Evolutionary conservation across 2,888 invertebrate species (phyloP), one percentile per base, ranked within the genome.

Genomic region (Trissolcus japonicus): DNA sequence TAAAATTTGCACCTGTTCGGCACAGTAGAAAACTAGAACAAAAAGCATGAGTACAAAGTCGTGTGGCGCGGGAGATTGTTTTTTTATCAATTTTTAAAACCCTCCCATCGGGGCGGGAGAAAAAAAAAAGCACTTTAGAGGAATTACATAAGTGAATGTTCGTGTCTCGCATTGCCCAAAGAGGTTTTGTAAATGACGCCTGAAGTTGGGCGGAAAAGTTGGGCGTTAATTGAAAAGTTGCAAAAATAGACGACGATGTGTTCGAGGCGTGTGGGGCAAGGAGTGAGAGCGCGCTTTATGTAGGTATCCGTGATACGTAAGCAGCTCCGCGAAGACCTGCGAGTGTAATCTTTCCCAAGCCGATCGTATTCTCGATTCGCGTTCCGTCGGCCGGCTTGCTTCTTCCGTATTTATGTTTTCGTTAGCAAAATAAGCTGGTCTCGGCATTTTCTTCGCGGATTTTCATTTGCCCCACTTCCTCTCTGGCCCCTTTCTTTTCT

Each of bases 291-390:
- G 46, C 51, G 48, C 46, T 53, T 63, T 62, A 57, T 56, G 76
- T 55, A 60, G 51, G 69, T 62, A 65, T 65, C 71, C 66, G 57
- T 60, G 74, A 67, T 76, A 77, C 72, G 61, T 81, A 82, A 84
- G 81, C 80, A 77, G 79, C 80, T 82, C 76, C 62, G 65, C 54
- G 82, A 83, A 83, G 82, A 80, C 82, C 82, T 73, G 66, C 81
- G 82, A 82, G 82, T 76, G 78, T 83, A 83, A 83, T 82, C 82
- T 82, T 77, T 73, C 62, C 61, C 65, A 78, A 79, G 79, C 76
- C 71, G 71, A 79, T 77, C 78, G 77, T 69, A 63, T 67, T 69
- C 80, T 57, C 73, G 71, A 78, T 77, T 72, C 80, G 68, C 65
- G 55, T 60, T 60, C 48, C 67, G 59, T 50, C 46, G 19, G 29